phyloP scores from a whole-genome alignment of 2,888 invertebrate genomes.

The Aspidiotus rigidus region DNA sequence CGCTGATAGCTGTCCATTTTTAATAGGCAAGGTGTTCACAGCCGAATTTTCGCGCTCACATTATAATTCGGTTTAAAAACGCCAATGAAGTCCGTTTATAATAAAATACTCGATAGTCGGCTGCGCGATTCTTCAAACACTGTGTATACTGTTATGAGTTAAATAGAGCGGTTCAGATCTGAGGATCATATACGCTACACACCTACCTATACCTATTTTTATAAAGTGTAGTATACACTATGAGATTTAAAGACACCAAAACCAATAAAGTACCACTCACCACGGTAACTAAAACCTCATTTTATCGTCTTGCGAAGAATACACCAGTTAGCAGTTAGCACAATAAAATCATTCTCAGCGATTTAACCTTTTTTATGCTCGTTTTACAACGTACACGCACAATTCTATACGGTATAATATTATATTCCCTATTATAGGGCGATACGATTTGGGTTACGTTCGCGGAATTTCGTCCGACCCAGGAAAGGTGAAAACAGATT shows the following conservation, averaged over 20 bases:
- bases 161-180: conserved; percentile 3
- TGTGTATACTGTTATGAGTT: background rate
- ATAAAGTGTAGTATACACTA: too few relatives aligned
- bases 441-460: conserved; percentile 13
- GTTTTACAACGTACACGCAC: background rate
- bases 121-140: too few relatives aligned
- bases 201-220: background rate
- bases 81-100: conserved; percentile 6
- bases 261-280: conserved; percentile 25
- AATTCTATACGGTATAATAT: background rate
- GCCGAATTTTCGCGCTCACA: conserved; percentile 2
- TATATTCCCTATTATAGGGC: background rate
- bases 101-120: background rate
- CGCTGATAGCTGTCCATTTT: too few relatives aligned
- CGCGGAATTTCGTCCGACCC: conserved; percentile 9
- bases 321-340: background rate
- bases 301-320: background rate
- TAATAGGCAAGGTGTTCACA: background rate
- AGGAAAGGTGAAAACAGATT: conserved; percentile 21
- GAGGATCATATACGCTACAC: background rate
- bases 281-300: conserved; percentile 15
- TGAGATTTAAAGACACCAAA: background rate
- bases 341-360: conserved; percentile 11
- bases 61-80: conserved; percentile 13
- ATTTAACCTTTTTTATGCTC: conserved; percentile 12